These are phyloP conservation scores for Sturmia bella DNA, from an alignment of 2,888 invertebrate genomes.

Conservation along the genomic window DNA sequence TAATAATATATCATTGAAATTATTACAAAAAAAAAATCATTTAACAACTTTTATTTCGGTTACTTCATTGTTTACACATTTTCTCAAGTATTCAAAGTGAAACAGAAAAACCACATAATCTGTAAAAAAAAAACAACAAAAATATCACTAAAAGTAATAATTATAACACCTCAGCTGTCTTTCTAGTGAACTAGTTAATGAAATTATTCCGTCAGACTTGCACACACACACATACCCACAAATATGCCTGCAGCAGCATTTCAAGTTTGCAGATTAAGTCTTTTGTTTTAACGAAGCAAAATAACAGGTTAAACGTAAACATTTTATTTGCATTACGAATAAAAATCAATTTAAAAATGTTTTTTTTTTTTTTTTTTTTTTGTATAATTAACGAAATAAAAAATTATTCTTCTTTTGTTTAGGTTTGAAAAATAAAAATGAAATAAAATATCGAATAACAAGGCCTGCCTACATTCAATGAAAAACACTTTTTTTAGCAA, in stretches of 20 bases:
- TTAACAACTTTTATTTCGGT: conserved; percentile 33
- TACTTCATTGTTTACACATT: conserved; percentile 3
- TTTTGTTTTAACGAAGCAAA: conserved; percentile 37
- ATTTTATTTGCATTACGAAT: not conserved
- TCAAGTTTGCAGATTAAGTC: conserved; percentile 55
- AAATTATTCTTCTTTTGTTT: not conserved
- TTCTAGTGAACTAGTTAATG: conserved; percentile 49
- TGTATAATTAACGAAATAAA: conserved; percentile 25
- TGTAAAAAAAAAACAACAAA: not conserved
- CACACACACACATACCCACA: conserved; percentile 4
- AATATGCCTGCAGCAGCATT: not conserved
- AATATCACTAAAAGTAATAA: conserved; percentile 18
- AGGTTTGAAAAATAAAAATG: conserved; percentile 17
- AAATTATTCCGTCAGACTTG: conserved; percentile 2
- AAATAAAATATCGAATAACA: conserved; percentile 40
- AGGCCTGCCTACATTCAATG: conserved; percentile 57
- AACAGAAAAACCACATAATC: not conserved
- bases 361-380: not conserved
- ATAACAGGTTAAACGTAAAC: not conserved
- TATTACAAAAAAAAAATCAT: conserved; percentile 23
- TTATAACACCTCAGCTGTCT: conserved; percentile 64
- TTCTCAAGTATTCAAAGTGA: conserved; percentile 10
- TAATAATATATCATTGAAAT: conserved; percentile 14
- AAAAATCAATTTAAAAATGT: conserved; percentile 4
- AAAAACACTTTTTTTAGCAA: not conserved